Conservation (phyloP, 2,113 vertebrate genomes). For the Thamnophis sirtalis region DNA sequence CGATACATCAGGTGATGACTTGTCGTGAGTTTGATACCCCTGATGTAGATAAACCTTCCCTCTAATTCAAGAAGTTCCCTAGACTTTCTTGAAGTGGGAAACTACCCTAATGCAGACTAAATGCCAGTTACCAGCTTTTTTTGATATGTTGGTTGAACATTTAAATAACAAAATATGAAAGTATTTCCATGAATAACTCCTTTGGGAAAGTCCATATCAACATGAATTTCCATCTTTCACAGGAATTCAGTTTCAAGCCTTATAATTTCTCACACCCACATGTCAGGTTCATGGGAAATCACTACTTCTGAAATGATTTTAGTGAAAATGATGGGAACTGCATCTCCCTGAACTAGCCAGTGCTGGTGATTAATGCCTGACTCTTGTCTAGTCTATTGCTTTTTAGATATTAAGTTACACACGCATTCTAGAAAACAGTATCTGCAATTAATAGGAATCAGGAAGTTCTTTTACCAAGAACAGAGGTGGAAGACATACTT, state of each 20-base stretch:
- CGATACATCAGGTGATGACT: no score
- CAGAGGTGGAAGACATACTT: slow-evolving; percentile 12
- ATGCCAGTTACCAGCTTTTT: background rate
- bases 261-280: slow-evolving; percentile 1
- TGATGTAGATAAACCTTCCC: background rate
- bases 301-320: background rate
- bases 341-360: background rate
- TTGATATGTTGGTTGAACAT: background rate
- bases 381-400: background rate
- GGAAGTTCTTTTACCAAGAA: slow-evolving; percentile 2
- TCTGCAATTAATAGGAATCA: slow-evolving; percentile 6
- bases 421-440: background rate
- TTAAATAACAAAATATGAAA: background rate
- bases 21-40: no score
- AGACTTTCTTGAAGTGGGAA: background rate
- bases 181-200: background rate
- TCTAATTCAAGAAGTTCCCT: background rate
- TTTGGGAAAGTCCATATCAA: background rate
- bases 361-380: background rate
- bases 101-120: background rate
- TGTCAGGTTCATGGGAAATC: slow-evolving; percentile 8
- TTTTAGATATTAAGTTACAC: slow-evolving; percentile 7
- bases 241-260: background rate
- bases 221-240: background rate
- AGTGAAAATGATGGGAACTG: background rate